Percentiles rank a stretch among this genome's conserved stretches.
These are phyloP conservation scores for Parazoanthus swiftii DNA, from an alignment of 92 coral and sea anemone genomes.

Conservation along the genomic window DNA sequence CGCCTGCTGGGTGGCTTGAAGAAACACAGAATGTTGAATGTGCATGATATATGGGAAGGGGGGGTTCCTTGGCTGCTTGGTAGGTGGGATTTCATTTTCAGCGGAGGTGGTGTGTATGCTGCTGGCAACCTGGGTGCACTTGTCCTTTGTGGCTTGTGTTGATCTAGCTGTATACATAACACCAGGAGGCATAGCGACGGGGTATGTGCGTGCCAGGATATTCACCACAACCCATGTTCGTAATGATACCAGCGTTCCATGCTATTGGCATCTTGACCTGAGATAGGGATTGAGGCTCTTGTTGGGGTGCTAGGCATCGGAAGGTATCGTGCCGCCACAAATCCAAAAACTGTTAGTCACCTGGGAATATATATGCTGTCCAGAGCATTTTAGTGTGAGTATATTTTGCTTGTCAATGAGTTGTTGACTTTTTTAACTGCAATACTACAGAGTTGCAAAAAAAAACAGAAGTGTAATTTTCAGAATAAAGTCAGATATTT, in stretches of 20 bases:
- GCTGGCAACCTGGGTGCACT: slow-evolving; percentile 21
- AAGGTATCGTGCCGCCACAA: slow-evolving; percentile 38
- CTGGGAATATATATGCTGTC: slow-evolving; percentile 19
- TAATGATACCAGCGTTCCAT: slow-evolving; percentile 35
- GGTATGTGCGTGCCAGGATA: slow-evolving; percentile 8
- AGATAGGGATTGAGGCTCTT: slow-evolving; percentile 41
- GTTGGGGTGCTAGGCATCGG: slow-evolving; percentile 23
- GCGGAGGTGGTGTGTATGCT: slow-evolving; percentile 20
- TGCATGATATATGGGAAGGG: slow-evolving; percentile 30
- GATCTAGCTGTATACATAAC: slow-evolving; percentile 35
- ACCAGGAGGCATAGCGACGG: slow-evolving; percentile 42
- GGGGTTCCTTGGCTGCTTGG: slow-evolving; percentile 35
- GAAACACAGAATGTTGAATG: slow-evolving; percentile 42
- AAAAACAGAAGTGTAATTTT: too few species aligned
- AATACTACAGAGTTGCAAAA: neutral
- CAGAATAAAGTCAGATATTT: neutral
- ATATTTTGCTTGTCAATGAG: neutral
- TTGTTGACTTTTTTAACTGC: neutral
- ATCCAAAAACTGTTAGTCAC: slow-evolving; percentile 28
- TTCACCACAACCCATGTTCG: slow-evolving; percentile 35
- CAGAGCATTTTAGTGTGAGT: slow-evolving; percentile 12
- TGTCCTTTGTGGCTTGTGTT: neutral
- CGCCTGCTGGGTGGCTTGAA: slow-evolving; percentile 34
- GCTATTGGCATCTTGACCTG: slow-evolving; percentile 32
- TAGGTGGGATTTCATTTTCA: slow-evolving; percentile 30